A percentile compares a stretch with the other conserved stretches of the same genome.
These are phyloP conservation scores for Lamellibrachia luymesi DNA, from an alignment of 1,140 invertebrate species.

Conservation along the genomic window DNA sequence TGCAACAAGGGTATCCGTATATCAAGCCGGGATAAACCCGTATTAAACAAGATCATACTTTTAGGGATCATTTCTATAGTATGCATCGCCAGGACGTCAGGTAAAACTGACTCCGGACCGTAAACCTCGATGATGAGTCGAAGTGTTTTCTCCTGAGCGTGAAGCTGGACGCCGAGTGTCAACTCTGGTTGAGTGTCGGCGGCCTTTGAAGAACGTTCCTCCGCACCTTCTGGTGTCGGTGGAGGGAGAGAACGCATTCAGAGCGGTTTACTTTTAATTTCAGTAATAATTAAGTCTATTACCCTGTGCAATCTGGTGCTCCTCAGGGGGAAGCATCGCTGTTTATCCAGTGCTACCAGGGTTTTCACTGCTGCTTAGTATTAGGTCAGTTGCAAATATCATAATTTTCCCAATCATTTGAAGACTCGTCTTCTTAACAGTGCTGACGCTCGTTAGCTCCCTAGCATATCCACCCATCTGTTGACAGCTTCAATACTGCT, in stretches of 20 bases:
- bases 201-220: conserved; percentile 17
- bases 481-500: too few species aligned
- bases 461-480: too few species aligned
- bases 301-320: too few species aligned
- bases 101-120: conserved; percentile 18
- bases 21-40: neutral
- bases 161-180: conserved; percentile 13
- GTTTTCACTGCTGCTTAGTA: too few species aligned
- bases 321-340: too few species aligned
- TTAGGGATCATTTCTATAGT: conserved; percentile 11
- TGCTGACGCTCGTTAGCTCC: too few species aligned
- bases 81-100: conserved; percentile 17
- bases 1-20: neutral
- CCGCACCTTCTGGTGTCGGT: neutral
- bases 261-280: neutral
- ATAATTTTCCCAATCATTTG: too few species aligned
- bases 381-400: too few species aligned
- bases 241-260: conserved; percentile 19
- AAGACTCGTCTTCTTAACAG: too few species aligned
- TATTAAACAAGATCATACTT: neutral
- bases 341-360: too few species aligned
- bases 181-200: neutral
- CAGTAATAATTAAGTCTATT: too few species aligned
- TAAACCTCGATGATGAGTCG: conserved; percentile 27
- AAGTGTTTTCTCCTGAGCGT: conserved; percentile 27